Conservation (phyloP, 1,140 invertebrate species). For the Pantala flavescens region DNA sequence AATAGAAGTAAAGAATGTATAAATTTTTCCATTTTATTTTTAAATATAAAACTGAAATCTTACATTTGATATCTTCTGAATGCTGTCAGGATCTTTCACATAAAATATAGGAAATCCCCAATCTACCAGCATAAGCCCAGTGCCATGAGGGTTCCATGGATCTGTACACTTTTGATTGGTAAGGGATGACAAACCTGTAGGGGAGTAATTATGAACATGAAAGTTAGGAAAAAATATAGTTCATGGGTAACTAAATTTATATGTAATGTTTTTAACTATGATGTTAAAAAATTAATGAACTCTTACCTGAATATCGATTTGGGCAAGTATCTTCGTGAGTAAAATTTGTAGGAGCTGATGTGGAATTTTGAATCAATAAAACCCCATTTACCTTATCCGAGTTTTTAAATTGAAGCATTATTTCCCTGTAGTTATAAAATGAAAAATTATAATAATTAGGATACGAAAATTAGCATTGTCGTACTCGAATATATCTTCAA, state of each 20-base stretch:
- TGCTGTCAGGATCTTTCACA: constrained; percentile 45
- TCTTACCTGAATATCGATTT: constrained; percentile 56
- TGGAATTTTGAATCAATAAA: constrained; percentile 35
- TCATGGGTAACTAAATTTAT: neutral
- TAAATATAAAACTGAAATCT: too few relatives aligned
- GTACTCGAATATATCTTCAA: too few relatives aligned
- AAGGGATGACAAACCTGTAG: constrained; percentile 22
- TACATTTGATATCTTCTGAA: constrained; percentile 42
- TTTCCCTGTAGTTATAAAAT: constrained; percentile 29
- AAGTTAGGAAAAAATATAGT: too few relatives aligned
- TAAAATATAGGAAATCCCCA: constrained; percentile 79
- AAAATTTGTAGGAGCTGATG: constrained; percentile 33
- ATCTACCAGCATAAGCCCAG: constrained; percentile 59
- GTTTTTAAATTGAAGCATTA: constrained; percentile 36
- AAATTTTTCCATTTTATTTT: too few relatives aligned
- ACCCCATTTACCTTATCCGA: constrained; percentile 50
- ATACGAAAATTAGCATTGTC: too few relatives aligned
- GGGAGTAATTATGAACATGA: too few relatives aligned
- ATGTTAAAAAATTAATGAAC: neutral
- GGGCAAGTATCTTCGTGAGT: constrained; percentile 76
- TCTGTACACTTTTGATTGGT: constrained; percentile 32
- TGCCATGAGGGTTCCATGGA: constrained; percentile 71
- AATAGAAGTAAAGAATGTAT: too few relatives aligned
- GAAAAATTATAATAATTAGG: constrained; percentile 34
- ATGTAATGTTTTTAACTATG: neutral